Base-by-base conservation (phyloP, 2,888 invertebrate species). In the Nesidiocoris tenuis region DNA sequence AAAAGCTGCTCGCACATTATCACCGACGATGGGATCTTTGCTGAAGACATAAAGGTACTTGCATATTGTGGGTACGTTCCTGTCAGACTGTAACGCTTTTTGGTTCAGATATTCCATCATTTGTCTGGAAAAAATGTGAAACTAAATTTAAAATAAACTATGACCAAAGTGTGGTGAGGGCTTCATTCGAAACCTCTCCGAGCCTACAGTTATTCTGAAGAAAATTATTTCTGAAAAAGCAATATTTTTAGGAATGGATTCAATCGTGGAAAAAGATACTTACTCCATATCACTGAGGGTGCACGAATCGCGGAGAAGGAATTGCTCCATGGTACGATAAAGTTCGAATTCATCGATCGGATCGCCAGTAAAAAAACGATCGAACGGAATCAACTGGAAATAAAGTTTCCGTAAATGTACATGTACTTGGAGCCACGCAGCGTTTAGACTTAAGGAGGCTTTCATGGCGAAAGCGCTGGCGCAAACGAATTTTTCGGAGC, bases 1-100 rank as follows among this genome's bases (percentile, higher is more conserved):
- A 23, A 72, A 72, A 22, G 72, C 72, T 18, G 39, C 22, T n/a
- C 63, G 72, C 2, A 72, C 61, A 17, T 72, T 18, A 19, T 16
- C 12, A 16, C 72, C 63, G 7, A 65, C 39, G 7, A 9, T n/a
- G 1, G 72, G 72, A 23, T 72, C 72, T 54, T 72, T 61, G 22
- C 72, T 72, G 61, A 72, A 72, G 39, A 72, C 72, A 61, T 72
- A 72, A 5, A 72, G 72, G 23, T 72, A 72, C 39, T 72, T 72
- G 39, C 72, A 72, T 22, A 72, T 61, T n/a, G 72, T 19, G 1
- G 72, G 61, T 3, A 57, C 72, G 55, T 72, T 72, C 21, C 23
- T 72, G 54, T 55, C 22, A n/a, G n/a, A 72, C 18, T 61, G 61
- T 9, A 72, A 25, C 17, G 72, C 72, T 19, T 23, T 24, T 5